Base-by-base conservation (phyloP, 2,797 vertebrate genomes). In the Gallinago solitaria region DNA sequence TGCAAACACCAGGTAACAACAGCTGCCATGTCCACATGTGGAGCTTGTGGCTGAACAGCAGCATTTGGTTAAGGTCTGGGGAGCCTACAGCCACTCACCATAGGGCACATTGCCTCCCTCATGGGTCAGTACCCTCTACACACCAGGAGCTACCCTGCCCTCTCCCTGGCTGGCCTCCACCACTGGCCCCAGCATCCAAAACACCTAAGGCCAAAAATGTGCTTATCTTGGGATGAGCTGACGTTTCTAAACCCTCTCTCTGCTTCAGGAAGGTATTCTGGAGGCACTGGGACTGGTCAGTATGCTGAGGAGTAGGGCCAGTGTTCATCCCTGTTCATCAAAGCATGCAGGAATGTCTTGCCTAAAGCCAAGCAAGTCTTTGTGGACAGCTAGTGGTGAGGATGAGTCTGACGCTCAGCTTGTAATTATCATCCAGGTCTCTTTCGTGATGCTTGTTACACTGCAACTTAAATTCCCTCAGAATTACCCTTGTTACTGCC, bases 181-280 rank as follows among this genome's bases (percentile, higher is more conserved):
- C 14, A 21, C 13, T 12, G n/a, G 11, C 11, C 32, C 17, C n/a
- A 39, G 70, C 30, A 92, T 53, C 15, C 9, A 56, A 83, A 87
- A 30, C 12, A 35, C 0, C 0, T 5, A 19, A 20, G 13, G 30
- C 5, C n/a, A 80, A 35, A 82, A 51, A 35, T 14, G 41, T 2
- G 2, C 14, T 59, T 12, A n/a, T 27, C 18, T 25, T 30, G 21
- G 33, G 5, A 35, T 7, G 30, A 12, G 6, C 9, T 59, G 24
- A 32, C 0, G 0, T 77, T 84, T 69, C 37, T 43, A 69, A 84
- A 27, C 5, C 7, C 6, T 67, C 11, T 35, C 20, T n/a, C 30
- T 77, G 11, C 43, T 56, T 77, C 48, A 63, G 15, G 39, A 64
- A 41, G 18, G 13, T 45, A 65, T 24, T 2, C 15, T 43, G 14